phyloP scores from a whole-genome alignment of 2,888 invertebrate species.

The Drosophila anomelani region DNA sequence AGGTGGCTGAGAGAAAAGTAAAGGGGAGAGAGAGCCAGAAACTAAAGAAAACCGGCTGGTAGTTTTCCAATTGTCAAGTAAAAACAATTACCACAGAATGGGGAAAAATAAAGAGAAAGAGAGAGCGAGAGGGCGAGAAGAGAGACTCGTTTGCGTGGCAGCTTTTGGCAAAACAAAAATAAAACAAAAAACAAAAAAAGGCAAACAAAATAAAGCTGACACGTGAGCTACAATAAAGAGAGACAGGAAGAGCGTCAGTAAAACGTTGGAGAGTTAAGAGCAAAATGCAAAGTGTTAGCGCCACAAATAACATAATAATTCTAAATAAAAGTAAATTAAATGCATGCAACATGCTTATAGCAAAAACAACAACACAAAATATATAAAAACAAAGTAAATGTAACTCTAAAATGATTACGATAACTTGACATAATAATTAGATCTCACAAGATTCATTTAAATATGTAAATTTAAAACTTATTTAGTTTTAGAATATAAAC shows the following conservation, averaged over 20 bases:
- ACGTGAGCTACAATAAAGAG: constrained; percentile 38
- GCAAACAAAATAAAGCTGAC: constrained; percentile 37
- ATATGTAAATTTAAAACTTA: not conserved
- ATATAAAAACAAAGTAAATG: too few relatives aligned
- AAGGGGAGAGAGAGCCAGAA: constrained; percentile 19
- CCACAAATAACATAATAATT: not conserved
- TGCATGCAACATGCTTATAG: too few relatives aligned
- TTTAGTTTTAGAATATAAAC: not conserved
- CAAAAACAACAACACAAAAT: not conserved
- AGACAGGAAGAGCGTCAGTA: constrained; percentile 12
- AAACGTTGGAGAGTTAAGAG: constrained; percentile 36
- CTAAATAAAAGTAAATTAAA: not conserved
- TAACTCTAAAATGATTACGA: not conserved
- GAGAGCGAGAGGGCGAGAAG: not conserved
- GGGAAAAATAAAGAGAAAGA: constrained; percentile 8
- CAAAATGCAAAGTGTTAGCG: not conserved
- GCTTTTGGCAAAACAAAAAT: constrained; percentile 32
- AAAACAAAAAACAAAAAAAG: not conserved
- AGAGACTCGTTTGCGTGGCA: constrained; percentile 42
- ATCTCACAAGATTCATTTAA: not conserved
- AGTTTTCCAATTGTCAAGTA: constrained; percentile 60
- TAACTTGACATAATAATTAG: not conserved
- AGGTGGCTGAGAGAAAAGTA: constrained; percentile 14
- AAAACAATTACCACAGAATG: constrained; percentile 47
- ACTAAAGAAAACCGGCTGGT: constrained; percentile 59